Evolutionary conservation across 2,888 invertebrate genomes (phyloP).

Genomic region (Psylliodes chrysocephalus): DNA sequence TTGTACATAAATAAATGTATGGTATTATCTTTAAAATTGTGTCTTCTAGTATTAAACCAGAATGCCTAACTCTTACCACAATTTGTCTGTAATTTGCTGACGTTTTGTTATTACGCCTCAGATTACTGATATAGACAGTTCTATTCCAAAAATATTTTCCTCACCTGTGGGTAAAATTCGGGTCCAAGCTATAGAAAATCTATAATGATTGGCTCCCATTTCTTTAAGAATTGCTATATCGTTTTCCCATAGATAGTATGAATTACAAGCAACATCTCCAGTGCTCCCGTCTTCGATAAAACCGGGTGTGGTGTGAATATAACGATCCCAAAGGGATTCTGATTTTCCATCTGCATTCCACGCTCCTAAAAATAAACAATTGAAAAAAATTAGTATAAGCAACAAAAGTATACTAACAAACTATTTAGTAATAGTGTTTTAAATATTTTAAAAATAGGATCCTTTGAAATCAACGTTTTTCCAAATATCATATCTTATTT

Average conservation of each 20-base stretch:
- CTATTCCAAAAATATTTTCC: constrained; percentile 44
- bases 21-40: too few relatives aligned
- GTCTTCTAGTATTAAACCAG: too few relatives aligned
- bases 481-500: too few relatives aligned
- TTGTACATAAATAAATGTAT: too few relatives aligned
- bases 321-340: constrained; percentile 67
- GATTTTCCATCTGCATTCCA: constrained; percentile 58
- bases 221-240: constrained; percentile 70
- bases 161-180: constrained; percentile 69
- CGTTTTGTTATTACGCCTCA: too few relatives aligned
- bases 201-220: constrained; percentile 69
- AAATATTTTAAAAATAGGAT: too few relatives aligned
- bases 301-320: constrained; percentile 62
- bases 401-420: too few relatives aligned
- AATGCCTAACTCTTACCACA: too few relatives aligned
- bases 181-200: constrained; percentile 56
- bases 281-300: constrained; percentile 67
- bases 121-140: too few relatives aligned
- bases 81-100: too few relatives aligned
- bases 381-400: background rate
- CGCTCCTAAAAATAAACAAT: constrained; percentile 43
- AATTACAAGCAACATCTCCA: constrained; percentile 74
- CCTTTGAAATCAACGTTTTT: too few relatives aligned
- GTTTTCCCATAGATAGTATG: constrained; percentile 72
- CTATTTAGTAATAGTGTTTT: too few relatives aligned